These are phyloP conservation scores for Diloba caeruleocephala DNA, from an alignment of 2,888 invertebrate genomes.

Conservation along the genomic window DNA sequence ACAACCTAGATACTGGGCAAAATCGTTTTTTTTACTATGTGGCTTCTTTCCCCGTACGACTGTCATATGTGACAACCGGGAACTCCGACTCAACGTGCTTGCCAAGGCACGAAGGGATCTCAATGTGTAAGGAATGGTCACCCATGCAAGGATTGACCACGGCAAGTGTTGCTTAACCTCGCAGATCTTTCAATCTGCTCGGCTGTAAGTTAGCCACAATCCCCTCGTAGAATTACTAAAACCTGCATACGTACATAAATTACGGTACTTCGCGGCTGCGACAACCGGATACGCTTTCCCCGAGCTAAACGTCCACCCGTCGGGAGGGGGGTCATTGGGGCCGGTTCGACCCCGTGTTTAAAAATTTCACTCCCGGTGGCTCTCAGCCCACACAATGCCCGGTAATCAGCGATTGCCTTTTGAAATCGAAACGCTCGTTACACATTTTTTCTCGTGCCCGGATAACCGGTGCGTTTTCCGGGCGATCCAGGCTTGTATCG, in stretches of 20 bases:
- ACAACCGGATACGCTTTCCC: constrained; percentile 69
- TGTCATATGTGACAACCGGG: too few species aligned
- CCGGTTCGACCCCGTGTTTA: constrained; percentile 71
- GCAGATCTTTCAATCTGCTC: too few species aligned
- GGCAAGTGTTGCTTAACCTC: too few species aligned
- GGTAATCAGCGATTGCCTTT: constrained; percentile 87
- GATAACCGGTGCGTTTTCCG: constrained; percentile 50
- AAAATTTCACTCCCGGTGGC: constrained; percentile 86
- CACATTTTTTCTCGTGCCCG: constrained; percentile 64
- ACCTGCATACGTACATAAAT: constrained; percentile 52
- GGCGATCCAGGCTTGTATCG: constrained; percentile 24
- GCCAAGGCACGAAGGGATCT: too few species aligned
- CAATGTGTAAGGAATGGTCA: too few species aligned
- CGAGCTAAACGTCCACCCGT: constrained; percentile 59
- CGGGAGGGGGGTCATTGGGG: constrained; percentile 45
- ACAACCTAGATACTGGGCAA: too few species aligned
- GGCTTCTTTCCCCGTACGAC: too few species aligned
- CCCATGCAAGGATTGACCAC: too few species aligned
- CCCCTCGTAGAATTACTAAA: constrained; percentile 49
- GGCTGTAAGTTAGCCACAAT: too few species aligned
- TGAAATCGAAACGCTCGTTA: constrained; percentile 87
- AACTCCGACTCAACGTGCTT: too few species aligned
- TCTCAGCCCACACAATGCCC: constrained; percentile 77
- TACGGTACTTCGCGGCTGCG: constrained; percentile 54
- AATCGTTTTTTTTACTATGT: too few species aligned